A percentile compares a stretch with the other conserved stretches of the same genome.
Conservation (phyloP, 1,140 invertebrate species). For the Heliconius eleuchia region DNA sequence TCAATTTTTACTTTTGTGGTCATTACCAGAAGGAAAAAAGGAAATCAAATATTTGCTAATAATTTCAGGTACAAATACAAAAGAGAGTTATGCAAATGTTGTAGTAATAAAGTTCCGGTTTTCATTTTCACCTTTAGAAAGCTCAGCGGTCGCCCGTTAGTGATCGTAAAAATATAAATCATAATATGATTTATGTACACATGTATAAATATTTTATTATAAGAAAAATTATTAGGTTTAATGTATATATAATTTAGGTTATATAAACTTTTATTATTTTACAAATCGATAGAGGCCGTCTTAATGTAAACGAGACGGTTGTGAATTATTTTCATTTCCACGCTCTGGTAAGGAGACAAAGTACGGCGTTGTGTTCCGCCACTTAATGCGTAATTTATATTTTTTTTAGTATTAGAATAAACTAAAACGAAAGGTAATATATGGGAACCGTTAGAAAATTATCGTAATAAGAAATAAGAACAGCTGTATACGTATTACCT, state of each 20-base stretch:
- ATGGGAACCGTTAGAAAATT: no score
- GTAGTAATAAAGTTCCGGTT: conserved; percentile 25
- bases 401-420: no score
- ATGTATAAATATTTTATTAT: not conserved
- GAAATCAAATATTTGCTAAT: not conserved
- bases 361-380: no score
- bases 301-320: no score
- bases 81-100: conserved; percentile 23
- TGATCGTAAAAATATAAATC: not conserved
- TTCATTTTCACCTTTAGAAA: conserved; percentile 28
- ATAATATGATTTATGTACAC: not conserved
- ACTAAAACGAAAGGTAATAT: no score
- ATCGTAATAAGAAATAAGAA: no score
- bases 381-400: no score
- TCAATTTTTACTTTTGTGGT: not conserved
- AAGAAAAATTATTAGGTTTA: not conserved
- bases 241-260: not conserved
- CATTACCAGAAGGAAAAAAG: not conserved
- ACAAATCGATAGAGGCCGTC: no score
- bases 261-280: not conserved
- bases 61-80: not conserved
- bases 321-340: no score
- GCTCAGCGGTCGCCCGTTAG: not conserved
- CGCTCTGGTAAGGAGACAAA: no score
- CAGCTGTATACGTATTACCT: not conserved